Base-by-base conservation (phyloP, 1,140 invertebrate species). In the Druon quercuslanigerum region DNA sequence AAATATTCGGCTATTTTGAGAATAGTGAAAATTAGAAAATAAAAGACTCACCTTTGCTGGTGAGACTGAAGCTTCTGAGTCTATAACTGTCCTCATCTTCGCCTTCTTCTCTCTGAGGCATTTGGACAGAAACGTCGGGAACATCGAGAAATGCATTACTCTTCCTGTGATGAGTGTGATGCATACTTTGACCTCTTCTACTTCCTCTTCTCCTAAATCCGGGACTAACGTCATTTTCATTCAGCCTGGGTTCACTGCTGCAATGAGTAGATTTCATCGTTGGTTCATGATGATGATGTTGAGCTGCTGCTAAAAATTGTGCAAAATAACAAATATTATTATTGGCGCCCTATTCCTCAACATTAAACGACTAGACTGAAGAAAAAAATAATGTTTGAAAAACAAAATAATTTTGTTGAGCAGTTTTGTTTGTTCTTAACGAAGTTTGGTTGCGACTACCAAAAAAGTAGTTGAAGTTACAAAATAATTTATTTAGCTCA, bases 41-140 rank as follows among this genome's bases (percentile, higher is more conserved):
- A n/a, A 16, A 54, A 54, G 16, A 76, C 81, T 73, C 94, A 94
- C 96, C 97, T 94, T 98, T 98, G 74, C 95, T 94, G 71, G 96
- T 97, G 84, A 96, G 94, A 90, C 96, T 96, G 92, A 98, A 98
- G 74, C 96, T 97, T 81, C 97, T 93, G 60, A 98, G 94, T 73
- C 97, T 92, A 90, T 97, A 96, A 51, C 95, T 95, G 90, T 96
- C 95, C 84, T 96, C 95, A 83, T 97, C 95, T 19, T 94, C 94
- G 60, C 94, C 93, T 33, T 93, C 92, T 33, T 92, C 90, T 14
- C 79, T 85, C 75, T 76, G 71, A 14, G 80, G 87, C 20, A 84
- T 76, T 74, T 88, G 82, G 77, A 78, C 73, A 81, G 88, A 80
- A 86, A 87, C 88, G 76, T 93, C 92, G 2, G 96, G 96, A n/a